phyloP scores from a whole-genome alignment of 2,113 vertebrate species.

The Mungos mungo region DNA sequence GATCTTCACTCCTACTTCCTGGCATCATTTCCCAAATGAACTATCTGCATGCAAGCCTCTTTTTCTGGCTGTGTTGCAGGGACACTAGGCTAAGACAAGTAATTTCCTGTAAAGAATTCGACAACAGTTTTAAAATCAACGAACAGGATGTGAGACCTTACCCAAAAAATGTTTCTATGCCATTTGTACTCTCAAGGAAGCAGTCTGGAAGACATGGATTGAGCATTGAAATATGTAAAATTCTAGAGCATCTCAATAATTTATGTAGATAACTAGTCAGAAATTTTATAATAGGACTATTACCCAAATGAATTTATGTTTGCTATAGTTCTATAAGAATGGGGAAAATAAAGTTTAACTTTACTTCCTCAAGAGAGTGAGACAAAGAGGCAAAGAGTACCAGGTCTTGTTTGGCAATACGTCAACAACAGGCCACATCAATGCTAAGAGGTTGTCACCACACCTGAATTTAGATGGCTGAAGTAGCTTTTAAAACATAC shows the following conservation, averaged over 20 bases:
- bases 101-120: background rate
- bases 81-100: background rate
- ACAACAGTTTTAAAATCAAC: background rate
- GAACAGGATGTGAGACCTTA: background rate
- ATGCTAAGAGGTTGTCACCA: conserved; percentile 37
- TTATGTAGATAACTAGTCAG: background rate
- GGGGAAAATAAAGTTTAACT: background rate
- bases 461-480: background rate
- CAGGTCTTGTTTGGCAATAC: background rate
- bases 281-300: background rate
- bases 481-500: conserved; percentile 37
- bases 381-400: background rate
- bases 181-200: background rate
- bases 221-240: background rate
- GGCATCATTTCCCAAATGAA: background rate
- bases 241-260: background rate
- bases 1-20: background rate
- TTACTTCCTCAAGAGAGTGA: background rate
- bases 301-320: background rate
- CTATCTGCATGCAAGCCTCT: no score
- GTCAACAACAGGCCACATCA: conserved; percentile 53
- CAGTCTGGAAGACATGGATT: background rate
- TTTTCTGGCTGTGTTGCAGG: background rate
- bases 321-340: background rate
- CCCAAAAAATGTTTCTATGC: background rate